Evolutionary conservation across 2,888 invertebrate species (phyloP).

Genomic region (Argyra leucocephala): DNA sequence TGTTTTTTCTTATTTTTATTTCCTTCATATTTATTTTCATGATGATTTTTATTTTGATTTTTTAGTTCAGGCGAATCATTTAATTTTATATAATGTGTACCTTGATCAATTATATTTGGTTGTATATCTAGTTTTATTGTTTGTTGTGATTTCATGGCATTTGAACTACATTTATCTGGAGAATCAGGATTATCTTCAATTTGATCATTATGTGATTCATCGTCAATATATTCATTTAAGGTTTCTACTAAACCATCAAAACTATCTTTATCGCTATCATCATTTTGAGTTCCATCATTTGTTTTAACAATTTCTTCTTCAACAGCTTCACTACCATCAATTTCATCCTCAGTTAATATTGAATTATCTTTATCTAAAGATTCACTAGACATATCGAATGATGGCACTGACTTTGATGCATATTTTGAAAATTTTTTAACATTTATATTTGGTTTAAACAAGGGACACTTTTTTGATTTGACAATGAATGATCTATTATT

Average conservation of each 20-base stretch:
- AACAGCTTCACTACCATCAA: neutral
- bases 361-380: neutral
- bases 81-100: neutral
- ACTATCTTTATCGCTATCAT: neutral
- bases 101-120: neutral
- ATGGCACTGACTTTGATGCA: neutral
- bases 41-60: neutral
- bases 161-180: neutral
- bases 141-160: neutral
- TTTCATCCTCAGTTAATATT: neutral
- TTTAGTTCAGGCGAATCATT: neutral
- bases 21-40: neutral
- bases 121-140: neutral
- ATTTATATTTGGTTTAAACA: slow-evolving; percentile 1
- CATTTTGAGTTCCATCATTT: neutral
- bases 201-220: neutral
- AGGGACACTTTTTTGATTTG: neutral
- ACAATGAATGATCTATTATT: neutral
- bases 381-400: neutral
- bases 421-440: neutral
- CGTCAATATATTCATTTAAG: neutral
- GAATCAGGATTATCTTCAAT: neutral
- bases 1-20: neutral
- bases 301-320: neutral
- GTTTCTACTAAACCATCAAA: neutral